Conservation (phyloP, 2,888 invertebrate species). For the Hoplodrina blanda region DNA sequence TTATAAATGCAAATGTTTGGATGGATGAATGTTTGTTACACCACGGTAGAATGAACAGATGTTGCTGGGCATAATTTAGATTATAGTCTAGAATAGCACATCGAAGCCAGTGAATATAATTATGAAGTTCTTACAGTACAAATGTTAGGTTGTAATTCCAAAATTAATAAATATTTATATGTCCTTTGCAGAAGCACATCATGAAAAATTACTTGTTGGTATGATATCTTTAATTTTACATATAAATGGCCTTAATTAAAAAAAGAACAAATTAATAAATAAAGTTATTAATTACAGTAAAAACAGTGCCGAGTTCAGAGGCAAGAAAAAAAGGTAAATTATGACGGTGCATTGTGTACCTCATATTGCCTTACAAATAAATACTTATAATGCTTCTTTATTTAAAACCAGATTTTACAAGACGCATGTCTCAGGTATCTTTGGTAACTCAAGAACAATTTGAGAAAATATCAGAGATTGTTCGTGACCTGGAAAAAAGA, state of each 20-base stretch:
- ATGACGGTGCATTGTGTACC: background rate
- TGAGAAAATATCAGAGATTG: slow-evolving; percentile 67
- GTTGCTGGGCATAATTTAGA: too few relatives aligned
- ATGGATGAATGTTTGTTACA: too few relatives aligned
- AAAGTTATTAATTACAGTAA: slow-evolving; percentile 34
- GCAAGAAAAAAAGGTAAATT: slow-evolving; percentile 61
- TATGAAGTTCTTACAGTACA: background rate
- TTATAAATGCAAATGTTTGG: too few relatives aligned
- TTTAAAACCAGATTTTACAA: slow-evolving; percentile 5
- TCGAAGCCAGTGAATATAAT: too few relatives aligned
- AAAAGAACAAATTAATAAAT: background rate
- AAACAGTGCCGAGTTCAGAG: slow-evolving; percentile 66
- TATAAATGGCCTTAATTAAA: background rate
- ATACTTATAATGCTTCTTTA: background rate
- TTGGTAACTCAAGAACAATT: slow-evolving; percentile 84
- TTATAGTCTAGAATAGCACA: too few relatives aligned
- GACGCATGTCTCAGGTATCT: slow-evolving; percentile 67
- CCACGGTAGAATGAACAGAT: too few relatives aligned
- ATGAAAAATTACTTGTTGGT: slow-evolving; percentile 84
- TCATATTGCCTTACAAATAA: background rate
- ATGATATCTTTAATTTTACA: slow-evolving; percentile 57
- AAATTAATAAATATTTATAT: slow-evolving; percentile 1
- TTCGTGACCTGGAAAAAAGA: slow-evolving; percentile 71
- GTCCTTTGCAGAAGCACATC: slow-evolving; percentile 74
- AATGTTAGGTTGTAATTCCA: background rate